These are phyloP conservation scores for Myocastor coypus DNA, from an alignment of 2,113 vertebrate species.

Conservation along the genomic window DNA sequence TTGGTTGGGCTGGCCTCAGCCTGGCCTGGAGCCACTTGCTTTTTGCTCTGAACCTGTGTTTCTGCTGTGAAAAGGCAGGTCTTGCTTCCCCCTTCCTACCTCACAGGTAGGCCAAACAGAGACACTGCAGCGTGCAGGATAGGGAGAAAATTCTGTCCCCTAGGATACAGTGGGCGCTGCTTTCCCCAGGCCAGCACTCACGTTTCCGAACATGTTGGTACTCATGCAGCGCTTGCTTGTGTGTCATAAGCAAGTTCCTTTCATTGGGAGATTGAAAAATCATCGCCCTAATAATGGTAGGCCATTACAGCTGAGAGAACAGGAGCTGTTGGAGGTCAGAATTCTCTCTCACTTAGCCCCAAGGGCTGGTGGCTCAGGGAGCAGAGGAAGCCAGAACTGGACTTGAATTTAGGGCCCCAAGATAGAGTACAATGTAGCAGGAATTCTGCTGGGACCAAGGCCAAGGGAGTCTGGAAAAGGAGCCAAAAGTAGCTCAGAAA, in stretches of 20 bases:
- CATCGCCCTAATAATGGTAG: neutral
- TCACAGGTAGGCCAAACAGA: neutral
- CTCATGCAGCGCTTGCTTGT: neutral
- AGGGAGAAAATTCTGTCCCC: too few relatives aligned
- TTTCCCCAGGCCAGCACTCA: neutral
- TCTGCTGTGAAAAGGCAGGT: neutral
- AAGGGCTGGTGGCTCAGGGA: neutral
- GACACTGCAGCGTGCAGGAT: neutral
- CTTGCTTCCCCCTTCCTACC: neutral
- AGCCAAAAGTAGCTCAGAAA: neutral
- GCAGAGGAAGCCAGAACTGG: neutral
- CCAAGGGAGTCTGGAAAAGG: neutral
- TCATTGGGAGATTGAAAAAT: neutral
- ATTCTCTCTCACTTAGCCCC: neutral
- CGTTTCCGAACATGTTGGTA: neutral
- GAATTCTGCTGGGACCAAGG: neutral
- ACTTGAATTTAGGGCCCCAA: neutral
- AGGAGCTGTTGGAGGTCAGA: neutral
- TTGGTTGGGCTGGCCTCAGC: neutral
- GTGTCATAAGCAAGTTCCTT: constrained; percentile 41
- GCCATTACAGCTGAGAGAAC: neutral
- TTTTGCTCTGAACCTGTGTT: neutral
- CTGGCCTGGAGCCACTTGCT: neutral
- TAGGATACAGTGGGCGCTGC: neutral
- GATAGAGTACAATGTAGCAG: neutral